Base-by-base conservation (phyloP, 2,113 vertebrate genomes). In the Epinephelus fuscoguttatus region DNA sequence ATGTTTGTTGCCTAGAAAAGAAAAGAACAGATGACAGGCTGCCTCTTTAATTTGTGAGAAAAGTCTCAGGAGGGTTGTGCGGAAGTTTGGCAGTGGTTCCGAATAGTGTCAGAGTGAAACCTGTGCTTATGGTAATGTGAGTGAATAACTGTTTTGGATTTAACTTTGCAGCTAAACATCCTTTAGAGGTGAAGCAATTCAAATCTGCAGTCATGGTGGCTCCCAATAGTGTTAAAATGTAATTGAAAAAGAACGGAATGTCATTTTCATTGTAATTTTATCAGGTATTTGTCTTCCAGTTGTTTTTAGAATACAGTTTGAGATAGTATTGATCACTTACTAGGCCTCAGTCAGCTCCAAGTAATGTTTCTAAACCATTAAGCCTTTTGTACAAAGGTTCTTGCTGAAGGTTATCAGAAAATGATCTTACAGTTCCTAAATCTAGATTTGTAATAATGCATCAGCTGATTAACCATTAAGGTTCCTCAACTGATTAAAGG, bases 21-120 rank as follows among this genome's bases (percentile, higher is more conserved):
- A 68, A 13, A 66, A 71, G 75, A 83, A 53, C 88, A 84, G 85
- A 88, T 88, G 88, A 77, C 77, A 6, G 6, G 25, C 50, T 52
- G 72, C 62, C 72, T 71, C 70, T 72, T 70, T 49, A 70, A 25
- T 77, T 70, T 63, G 67, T 74, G 75, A 72, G 71, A 42, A 42
- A 59, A 63, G 33, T 82, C 68, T 85, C 56, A 10, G 25, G 27
- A 81, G 84, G 30, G 19, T 61, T 78, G 52, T 62, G 1, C 21
- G 3, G 62, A 40, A 15, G 53, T 68, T 83, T 78, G 82, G 82
- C 73, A 71, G 59, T 52, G 13, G 23, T 62, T 52, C 60, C 55
- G 21, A 30, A 33, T 40, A 19, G 69, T 61, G 47, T 68, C 2
- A 11, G 66, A 60, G 27, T 67, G 37, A 78, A 74, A 61, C 67